Base-by-base conservation (phyloP, 2,797 vertebrate genomes). In the Ibycter americanus region DNA sequence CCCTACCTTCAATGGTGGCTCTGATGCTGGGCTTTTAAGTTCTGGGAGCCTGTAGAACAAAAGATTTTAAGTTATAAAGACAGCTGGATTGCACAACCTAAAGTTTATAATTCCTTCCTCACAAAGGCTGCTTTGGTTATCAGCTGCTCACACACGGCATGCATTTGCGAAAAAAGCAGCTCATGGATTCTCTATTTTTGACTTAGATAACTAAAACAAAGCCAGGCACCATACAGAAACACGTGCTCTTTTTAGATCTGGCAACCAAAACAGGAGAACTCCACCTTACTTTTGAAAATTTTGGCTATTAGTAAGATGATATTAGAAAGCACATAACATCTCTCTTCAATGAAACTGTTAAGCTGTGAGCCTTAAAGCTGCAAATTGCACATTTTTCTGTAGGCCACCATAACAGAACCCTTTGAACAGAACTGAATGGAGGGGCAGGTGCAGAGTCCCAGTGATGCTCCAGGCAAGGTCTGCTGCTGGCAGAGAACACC, bases 1-100 rank as follows among this genome's bases (percentile, higher is more conserved):
- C 96, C 96, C 87, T 98, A 99, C 99, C 99, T 99, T 99, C 55
- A 98, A 88, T 15, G 98, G 98, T 92, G 99, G 99, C 77, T 99
- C 99, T 55, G 92, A 89, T 92, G 98, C 97, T 46, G 98, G 97
- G 78, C 97, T 98, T 73, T 97, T 97, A 96, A 98, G 94, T 94
- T 99, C 99, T 94, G 99, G 98, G 93, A 99, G 98, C 94, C 99
- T 99, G 83, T 20, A 87, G 87, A 65, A 97, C 51, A 93, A 71
- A 95, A 90, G 82, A 95, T 96, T 91, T 68, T 62, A 40, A 77
- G 86, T 93, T 54, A 93, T 25, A 92, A 74, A 88, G 86, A 79
- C 40, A 84, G 67, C 58, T 65, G 19, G 76, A 90, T 62, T 55
- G 72, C 59, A 83, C 51, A 76, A 76, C 12, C 27, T 70, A 18